phyloP scores from a whole-genome alignment of 2,888 invertebrate genomes.

The Cryptosula pallasiana region DNA sequence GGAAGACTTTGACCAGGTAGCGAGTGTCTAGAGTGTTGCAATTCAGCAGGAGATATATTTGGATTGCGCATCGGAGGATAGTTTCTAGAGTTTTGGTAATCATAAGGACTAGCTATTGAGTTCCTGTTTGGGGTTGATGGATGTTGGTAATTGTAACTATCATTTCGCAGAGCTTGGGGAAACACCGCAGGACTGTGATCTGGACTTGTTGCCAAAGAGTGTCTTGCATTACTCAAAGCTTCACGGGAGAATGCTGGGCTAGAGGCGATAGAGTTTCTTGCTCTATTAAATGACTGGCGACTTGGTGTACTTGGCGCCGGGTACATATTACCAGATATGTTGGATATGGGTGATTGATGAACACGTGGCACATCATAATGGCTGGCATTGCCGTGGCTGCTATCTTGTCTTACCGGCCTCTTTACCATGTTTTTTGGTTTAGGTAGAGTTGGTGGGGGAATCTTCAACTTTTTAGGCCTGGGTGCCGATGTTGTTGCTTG shows the following conservation, averaged over 20 bases:
- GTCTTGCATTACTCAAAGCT: not conserved
- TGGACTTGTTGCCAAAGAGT: not conserved
- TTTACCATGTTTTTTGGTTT: not conserved
- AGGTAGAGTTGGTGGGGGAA: constrained; percentile 16
- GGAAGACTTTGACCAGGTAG: too few relatives aligned
- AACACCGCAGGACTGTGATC: not conserved
- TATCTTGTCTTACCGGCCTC: not conserved
- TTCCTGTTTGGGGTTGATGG: not conserved
- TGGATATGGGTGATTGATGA: too few relatives aligned
- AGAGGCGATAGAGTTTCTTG: not conserved
- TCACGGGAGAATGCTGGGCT: not conserved
- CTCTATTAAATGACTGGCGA: not conserved
- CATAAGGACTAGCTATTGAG: too few relatives aligned
- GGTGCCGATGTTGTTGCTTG: not conserved
- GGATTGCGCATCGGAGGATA: not conserved
- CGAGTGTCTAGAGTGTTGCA: not conserved
- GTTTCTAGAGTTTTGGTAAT: too few relatives aligned
- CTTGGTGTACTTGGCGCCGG: not conserved
- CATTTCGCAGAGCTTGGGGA: not conserved
- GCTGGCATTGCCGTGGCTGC: not conserved
- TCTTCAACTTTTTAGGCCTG: constrained; percentile 1
- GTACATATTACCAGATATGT: not conserved
- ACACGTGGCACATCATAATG: not conserved
- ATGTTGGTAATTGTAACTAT: not conserved
- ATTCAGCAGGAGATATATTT: not conserved